A percentile compares a stretch with the other conserved stretches of the same genome.
These are phyloP conservation scores for Acanthosepion esculentum DNA, from an alignment of 2,888 invertebrate species.

Conservation along the genomic window DNA sequence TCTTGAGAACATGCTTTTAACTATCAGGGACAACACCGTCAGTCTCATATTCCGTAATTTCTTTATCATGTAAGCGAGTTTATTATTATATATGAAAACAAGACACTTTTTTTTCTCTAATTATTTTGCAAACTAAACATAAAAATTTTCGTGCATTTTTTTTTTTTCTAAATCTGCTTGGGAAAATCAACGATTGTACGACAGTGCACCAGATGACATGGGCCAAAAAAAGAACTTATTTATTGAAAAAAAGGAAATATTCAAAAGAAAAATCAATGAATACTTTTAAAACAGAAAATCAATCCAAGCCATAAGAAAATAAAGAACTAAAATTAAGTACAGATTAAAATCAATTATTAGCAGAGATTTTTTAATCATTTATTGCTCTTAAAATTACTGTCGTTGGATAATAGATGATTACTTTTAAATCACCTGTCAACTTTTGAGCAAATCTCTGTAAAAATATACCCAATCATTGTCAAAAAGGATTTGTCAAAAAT, in stretches of 20 bases:
- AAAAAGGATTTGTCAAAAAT: not conserved
- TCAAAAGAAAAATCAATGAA: not conserved
- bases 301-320: too few species aligned
- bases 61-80: too few species aligned
- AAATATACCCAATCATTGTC: not conserved
- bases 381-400: not conserved
- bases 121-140: too few species aligned
- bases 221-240: not conserved
- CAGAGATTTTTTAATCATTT: not conserved
- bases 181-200: too few species aligned
- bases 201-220: not conserved
- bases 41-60: too few species aligned
- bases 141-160: too few species aligned
- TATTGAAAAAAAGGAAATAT: not conserved
- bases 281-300: not conserved
- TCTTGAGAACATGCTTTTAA: too few species aligned
- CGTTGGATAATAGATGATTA: not conserved
- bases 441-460: not conserved
- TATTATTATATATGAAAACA: too few species aligned
- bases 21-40: too few species aligned
- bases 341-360: not conserved
- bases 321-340: not conserved
- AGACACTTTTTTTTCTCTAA: too few species aligned
- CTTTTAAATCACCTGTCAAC: not conserved
- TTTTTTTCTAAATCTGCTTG: too few species aligned